Conservation (phyloP, 1,140 invertebrate species). For the Schmidtea mediterranea region DNA sequence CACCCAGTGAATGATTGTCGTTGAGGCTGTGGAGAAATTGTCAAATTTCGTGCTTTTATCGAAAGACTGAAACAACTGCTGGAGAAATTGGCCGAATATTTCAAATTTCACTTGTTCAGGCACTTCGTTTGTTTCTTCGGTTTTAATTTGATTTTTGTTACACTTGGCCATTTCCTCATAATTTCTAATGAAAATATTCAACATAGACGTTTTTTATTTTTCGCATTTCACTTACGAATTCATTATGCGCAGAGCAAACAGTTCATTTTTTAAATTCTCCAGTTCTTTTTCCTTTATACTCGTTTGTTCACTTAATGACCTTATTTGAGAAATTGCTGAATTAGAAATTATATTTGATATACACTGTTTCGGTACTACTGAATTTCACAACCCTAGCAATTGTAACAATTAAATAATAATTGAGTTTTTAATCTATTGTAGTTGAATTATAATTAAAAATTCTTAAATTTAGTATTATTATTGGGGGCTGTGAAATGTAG, state of each 20-base stretch:
- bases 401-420: no score
- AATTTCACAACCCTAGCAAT: no score
- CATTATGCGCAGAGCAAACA: conserved; percentile 58
- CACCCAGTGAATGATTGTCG: conserved; percentile 71
- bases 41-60: conserved; percentile 51
- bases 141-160: no score
- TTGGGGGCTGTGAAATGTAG: no score
- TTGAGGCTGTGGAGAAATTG: conserved; percentile 70
- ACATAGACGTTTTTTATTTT: neutral
- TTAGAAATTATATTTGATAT: conserved; percentile 3
- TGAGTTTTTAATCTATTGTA: no score
- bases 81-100: conserved; percentile 68
- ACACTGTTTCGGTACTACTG: no score
- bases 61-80: conserved; percentile 65
- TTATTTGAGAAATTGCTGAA: conserved; percentile 30
- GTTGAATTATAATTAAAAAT: no score
- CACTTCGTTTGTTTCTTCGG: neutral
- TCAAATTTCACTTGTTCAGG: neutral
- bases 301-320: conserved; percentile 55
- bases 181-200: no score
- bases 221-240: conserved; percentile 20
- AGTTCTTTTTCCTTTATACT: conserved; percentile 72
- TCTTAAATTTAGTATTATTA: no score
- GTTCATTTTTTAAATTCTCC: conserved; percentile 68
- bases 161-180: no score